A percentile compares a stretch with the other conserved stretches of the same genome.
Evolutionary conservation across 2,888 invertebrate species (phyloP).

Genomic region (Micropterix aruncella): DNA sequence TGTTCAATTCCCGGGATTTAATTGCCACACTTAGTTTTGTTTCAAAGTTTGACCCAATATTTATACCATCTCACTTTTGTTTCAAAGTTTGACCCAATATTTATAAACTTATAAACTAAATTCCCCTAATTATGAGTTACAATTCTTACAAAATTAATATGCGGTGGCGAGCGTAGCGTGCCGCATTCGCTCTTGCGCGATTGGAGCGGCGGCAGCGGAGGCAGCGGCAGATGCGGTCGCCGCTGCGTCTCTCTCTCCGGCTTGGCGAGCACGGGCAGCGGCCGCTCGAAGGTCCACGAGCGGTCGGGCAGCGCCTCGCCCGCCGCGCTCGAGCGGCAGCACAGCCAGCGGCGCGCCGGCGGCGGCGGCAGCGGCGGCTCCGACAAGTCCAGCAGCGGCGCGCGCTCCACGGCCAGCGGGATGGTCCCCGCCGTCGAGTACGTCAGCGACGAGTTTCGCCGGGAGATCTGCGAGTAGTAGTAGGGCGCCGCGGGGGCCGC

Average conservation of each 20-base stretch:
- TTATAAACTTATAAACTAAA: too few species aligned
- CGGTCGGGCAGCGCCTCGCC: neutral
- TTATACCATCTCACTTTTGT: too few species aligned
- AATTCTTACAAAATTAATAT: neutral
- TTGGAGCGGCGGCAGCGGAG: neutral
- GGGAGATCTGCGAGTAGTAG: neutral
- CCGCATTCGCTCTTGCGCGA: neutral
- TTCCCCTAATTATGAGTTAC: too few species aligned
- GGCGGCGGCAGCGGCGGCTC: neutral
- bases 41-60: too few species aligned
- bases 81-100: too few species aligned
- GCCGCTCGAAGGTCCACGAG: neutral
- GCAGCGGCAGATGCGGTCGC: neutral
- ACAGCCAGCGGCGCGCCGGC: neutral
- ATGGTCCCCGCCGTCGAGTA: neutral
- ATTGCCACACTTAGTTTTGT: too few species aligned
- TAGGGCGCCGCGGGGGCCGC: neutral
- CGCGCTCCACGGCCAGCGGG: neutral
- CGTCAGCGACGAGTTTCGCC: neutral
- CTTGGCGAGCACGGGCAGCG: neutral
- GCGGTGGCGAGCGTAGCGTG: neutral
- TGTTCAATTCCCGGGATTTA: too few species aligned
- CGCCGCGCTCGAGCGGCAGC: neutral
- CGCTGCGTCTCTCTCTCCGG: neutral
- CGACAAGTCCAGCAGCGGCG: neutral